A percentile compares a stretch with the other conserved stretches of the same genome.
Conservation (phyloP, 2,113 vertebrate genomes). For the Leuciscus idus region DNA sequence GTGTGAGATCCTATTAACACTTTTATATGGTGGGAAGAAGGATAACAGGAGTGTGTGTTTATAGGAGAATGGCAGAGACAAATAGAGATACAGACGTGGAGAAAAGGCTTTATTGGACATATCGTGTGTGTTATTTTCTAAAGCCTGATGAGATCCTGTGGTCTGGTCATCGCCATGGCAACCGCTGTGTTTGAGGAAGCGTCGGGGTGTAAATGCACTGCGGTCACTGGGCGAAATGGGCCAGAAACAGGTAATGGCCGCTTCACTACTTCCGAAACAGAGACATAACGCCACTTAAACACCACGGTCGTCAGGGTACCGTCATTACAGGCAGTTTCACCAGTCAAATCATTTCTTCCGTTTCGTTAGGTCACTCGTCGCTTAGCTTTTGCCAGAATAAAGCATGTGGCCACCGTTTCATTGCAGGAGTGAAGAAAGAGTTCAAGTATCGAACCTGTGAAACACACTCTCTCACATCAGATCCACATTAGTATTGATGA, state of each 20-base stretch:
- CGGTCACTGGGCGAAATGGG: conserved; percentile 26
- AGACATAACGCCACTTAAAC: conserved; percentile 8
- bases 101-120: neutral
- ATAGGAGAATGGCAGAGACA: neutral
- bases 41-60: neutral
- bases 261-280: conserved; percentile 13
- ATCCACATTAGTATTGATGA: neutral
- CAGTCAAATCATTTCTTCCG: neutral
- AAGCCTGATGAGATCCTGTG: conserved; percentile 58
- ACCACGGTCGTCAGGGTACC: neutral
- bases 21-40: neutral
- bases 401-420: neutral
- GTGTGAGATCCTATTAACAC: neutral
- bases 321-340: conserved; percentile 9
- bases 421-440: too few species aligned
- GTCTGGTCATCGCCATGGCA: conserved; percentile 57
- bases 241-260: conserved; percentile 51
- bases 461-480: neutral
- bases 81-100: neutral
- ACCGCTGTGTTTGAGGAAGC: conserved; percentile 52
- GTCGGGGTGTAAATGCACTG: conserved; percentile 13
- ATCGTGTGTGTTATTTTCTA: neutral
- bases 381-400: conserved; percentile 16
- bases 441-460: neutral
- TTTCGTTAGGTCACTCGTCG: neutral